Percentiles rank a stretch among this genome's conserved stretches.
phyloP scores from a whole-genome alignment of 1,140 invertebrate species.

The Anoplophora glabripennis region DNA sequence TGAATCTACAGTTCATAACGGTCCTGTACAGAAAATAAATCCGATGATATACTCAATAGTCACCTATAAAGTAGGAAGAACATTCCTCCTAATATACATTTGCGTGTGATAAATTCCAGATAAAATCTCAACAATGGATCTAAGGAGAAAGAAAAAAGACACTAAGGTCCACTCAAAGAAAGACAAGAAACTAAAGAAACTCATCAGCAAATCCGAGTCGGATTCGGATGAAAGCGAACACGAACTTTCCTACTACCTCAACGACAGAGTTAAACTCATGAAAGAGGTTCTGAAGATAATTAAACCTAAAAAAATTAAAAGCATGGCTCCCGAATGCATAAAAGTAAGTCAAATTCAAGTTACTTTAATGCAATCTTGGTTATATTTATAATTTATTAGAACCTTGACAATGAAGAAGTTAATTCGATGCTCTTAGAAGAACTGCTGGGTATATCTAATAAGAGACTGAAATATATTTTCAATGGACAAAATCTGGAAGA shows the following conservation, averaged over 20 bases:
- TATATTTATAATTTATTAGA: no score
- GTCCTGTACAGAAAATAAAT: no score
- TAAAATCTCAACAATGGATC: no score
- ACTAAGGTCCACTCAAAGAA: conserved; percentile 31
- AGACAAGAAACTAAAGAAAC: conserved; percentile 33
- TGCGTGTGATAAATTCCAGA: no score
- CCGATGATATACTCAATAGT: no score
- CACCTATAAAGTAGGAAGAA: no score
- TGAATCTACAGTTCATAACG: no score
- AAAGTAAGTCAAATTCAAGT: no score
- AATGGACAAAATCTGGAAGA: conserved; percentile 43
- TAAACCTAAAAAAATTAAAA: conserved; percentile 59
- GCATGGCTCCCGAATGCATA: conserved; percentile 59
- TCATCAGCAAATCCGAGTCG: conserved; percentile 31
- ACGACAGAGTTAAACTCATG: conserved; percentile 62
- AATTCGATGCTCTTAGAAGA: conserved; percentile 63
- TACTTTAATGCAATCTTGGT: no score
- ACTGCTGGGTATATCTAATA: conserved; percentile 47
- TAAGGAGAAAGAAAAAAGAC: no score
- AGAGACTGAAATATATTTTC: conserved; percentile 46
- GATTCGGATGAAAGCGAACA: conserved; percentile 42
- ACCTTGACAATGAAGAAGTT: conserved; percentile 56
- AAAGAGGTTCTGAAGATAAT: conserved; percentile 62
- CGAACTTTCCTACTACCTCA: conserved; percentile 58
- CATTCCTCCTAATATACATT: no score